Percentiles rank a stretch among this genome's conserved stretches.
These are phyloP conservation scores for Punctoribates punctum DNA, from an alignment of 2,888 invertebrate genomes.

Conservation along the genomic window DNA sequence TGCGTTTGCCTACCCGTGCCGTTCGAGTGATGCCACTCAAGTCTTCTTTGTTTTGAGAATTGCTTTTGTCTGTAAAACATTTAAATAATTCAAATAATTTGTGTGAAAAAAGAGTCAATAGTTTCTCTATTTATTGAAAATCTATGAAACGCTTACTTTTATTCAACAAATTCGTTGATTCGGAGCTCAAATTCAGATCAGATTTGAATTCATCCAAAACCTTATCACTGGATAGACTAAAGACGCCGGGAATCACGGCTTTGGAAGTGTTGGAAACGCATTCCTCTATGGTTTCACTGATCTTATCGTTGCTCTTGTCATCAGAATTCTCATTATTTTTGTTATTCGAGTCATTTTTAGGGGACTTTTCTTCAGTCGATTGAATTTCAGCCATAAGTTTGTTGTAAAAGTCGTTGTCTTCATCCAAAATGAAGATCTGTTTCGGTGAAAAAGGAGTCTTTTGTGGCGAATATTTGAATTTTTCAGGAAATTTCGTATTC, in stretches of 20 bases:
- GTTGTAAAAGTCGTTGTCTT: conserved; percentile 24
- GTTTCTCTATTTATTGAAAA: neutral
- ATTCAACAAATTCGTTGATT: conserved; percentile 24
- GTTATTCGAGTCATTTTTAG: neutral
- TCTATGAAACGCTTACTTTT: neutral
- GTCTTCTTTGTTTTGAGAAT: conserved; percentile 12
- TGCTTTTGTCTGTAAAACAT: conserved; percentile 1
- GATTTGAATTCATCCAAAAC: conserved; percentile 29
- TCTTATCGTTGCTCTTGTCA: neutral
- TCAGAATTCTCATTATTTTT: neutral
- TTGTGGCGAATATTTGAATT: conserved; percentile 69
- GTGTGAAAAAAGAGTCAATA: neutral
- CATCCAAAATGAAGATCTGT: conserved; percentile 41
- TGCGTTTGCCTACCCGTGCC: conserved; percentile 25
- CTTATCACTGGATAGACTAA: conserved; percentile 29
- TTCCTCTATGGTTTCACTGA: neutral
- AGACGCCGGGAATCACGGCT: conserved; percentile 5
- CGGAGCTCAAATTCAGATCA: conserved; percentile 14
- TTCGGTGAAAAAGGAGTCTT: conserved; percentile 66
- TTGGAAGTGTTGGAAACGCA: conserved; percentile 9
- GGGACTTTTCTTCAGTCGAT: neutral
- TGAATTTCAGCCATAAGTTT: neutral
- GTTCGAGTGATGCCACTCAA: neutral
- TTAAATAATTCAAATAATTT: neutral
- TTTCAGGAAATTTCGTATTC: conserved; percentile 63